Evolutionary conservation across 2,113 vertebrate species (phyloP), one percentile per base, ranked within the genome.

Genomic region (Megalops atlanticus): DNA sequence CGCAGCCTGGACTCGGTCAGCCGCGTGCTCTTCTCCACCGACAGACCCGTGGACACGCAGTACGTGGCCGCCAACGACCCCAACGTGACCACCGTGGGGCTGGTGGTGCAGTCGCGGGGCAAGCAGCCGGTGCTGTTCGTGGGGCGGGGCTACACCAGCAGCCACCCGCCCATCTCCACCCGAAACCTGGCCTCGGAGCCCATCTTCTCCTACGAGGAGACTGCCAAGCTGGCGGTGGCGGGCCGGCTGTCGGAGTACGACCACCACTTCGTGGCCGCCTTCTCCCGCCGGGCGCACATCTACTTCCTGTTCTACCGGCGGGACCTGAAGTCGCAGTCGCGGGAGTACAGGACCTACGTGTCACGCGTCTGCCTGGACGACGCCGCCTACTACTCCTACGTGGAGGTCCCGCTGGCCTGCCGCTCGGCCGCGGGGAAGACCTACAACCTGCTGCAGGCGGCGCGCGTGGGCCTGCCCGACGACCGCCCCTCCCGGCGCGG

Each of bases 31-130:
- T 98, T 99, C 85, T 93, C 95, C 8, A 95, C 96, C 0, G 95
- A 96, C 83, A 92, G 94, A 73, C 97, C 98, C 0, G 98, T 98
- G 54, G 98, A 99, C 82, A 98, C 96, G 1, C 98, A 99, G 76
- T 99, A 99, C 0, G 98, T 99, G 41, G 98, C 97, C 0, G 98
- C 98, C 74, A 99, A 99, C 8, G 94, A 99, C 84, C 97, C 98
- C n/a, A 94, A 95, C 0, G 95, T 99, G 79, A 98, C 95, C 78
- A 99, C 98, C 0, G 97, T 99, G 81, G 98, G 97, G 3, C 90
- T 99, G 7, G 95, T 98, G n/a, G 95, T 95, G 10, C 93, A 89
- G 80, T 92, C 95, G 0, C 94, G 92, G 73, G 90, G 92, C 21
- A 90, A 93, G 5, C 90, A 95, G 77, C 95, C 97, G 0, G 92